Conservation (phyloP, 2,888 invertebrate genomes). For the Acrocyrtus sp. region DNA sequence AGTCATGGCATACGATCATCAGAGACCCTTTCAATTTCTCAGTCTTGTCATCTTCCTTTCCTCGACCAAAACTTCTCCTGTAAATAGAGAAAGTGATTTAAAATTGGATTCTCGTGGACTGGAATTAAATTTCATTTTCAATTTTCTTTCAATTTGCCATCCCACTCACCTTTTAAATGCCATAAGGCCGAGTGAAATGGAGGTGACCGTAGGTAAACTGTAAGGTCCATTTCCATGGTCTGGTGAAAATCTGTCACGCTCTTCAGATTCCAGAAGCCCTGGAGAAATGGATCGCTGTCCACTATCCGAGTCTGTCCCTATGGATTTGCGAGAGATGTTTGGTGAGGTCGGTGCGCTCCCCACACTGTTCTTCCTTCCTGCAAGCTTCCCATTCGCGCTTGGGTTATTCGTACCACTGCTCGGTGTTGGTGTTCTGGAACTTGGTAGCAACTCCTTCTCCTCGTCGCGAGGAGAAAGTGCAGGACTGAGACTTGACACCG, state of each 20-base stretch:
- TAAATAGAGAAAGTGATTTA: conserved; percentile 55
- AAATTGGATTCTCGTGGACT: no score
- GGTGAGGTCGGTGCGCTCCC: conserved; percentile 69
- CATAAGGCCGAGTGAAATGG: conserved; percentile 62
- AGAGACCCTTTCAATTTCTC: conserved; percentile 72
- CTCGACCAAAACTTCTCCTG: conserved; percentile 74
- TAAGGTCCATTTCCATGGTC: conserved; percentile 59
- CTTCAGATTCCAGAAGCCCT: conserved; percentile 57
- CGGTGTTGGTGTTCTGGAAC: conserved; percentile 72
- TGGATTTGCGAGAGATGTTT: conserved; percentile 63
- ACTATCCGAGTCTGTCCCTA: conserved; percentile 55
- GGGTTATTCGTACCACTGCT: conserved; percentile 69
- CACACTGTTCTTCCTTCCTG: conserved; percentile 66
- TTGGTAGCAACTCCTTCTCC: conserved; percentile 74
- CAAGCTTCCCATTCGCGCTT: conserved; percentile 66
- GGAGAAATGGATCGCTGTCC: conserved; percentile 61
- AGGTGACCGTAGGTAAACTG: conserved; percentile 61
- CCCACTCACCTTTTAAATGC: conserved; percentile 61
- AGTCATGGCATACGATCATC: conserved; percentile 94
- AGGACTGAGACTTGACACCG: conserved; percentile 86
- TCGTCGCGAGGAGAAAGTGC: conserved; percentile 65
- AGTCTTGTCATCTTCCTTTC: conserved; percentile 69
- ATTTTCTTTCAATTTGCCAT: background rate
- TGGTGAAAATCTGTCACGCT: conserved; percentile 58
- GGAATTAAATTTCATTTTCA: background rate